Percentiles rank a stretch among this genome's conserved stretches.
Conservation (phyloP, 2,888 invertebrate genomes). For the Cetonia aurata region DNA sequence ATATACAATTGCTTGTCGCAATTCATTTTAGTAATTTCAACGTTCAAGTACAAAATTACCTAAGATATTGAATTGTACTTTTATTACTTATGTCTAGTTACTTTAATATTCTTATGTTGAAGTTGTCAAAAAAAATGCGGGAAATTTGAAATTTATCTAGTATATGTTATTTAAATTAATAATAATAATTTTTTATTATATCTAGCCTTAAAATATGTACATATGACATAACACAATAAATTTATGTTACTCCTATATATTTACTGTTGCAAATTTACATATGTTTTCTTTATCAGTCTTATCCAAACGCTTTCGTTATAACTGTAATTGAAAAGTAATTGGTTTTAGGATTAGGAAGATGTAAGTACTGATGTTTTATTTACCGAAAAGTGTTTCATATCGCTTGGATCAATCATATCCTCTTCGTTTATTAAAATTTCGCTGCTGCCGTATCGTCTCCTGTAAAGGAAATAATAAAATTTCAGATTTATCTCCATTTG, state of each 20-base stretch:
- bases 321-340: slow-evolving; percentile 11
- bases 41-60: too few species aligned
- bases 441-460: slow-evolving; percentile 60
- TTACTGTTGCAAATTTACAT: neutral
- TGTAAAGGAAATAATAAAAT: slow-evolving; percentile 6
- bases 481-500: neutral
- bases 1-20: too few species aligned
- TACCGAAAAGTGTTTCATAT: slow-evolving; percentile 67
- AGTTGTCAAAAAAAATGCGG: too few species aligned
- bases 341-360: too few species aligned
- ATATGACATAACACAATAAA: neutral
- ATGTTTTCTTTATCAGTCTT: slow-evolving; percentile 13
- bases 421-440: slow-evolving; percentile 67
- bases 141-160: too few species aligned
- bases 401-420: slow-evolving; percentile 63
- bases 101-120: too few species aligned
- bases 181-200: too few species aligned
- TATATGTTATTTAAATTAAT: too few species aligned
- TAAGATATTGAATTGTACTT: too few species aligned
- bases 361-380: too few species aligned
- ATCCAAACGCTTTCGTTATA: slow-evolving; percentile 2
- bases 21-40: too few species aligned
- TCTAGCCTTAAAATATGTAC: slow-evolving; percentile 4
- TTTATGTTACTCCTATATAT: neutral
- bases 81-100: too few species aligned